phyloP scores from a whole-genome alignment of 2,113 vertebrate genomes.

The Chitala chitala region DNA sequence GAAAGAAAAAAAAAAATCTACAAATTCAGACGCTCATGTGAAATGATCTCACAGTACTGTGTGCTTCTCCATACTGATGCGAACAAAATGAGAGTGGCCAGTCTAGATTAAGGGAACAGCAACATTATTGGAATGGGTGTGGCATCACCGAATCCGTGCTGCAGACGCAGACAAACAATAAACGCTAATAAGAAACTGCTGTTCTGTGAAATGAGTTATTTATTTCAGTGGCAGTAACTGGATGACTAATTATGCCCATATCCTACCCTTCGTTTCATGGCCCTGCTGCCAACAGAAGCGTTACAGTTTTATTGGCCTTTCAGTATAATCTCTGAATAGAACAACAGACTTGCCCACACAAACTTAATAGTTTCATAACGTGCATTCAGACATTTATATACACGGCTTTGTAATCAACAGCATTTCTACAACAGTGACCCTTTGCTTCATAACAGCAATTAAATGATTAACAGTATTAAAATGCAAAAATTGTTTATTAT shows the following conservation, averaged over 20 bases:
- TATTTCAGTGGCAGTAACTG: neutral
- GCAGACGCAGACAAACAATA: neutral
- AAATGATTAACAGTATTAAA: neutral
- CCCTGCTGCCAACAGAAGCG: constrained; percentile 8
- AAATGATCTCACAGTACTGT: too few relatives aligned
- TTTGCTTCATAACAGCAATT: neutral
- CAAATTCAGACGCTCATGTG: too few relatives aligned
- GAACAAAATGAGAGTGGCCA: too few relatives aligned
- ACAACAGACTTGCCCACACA: constrained; percentile 5
- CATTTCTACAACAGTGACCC: neutral
- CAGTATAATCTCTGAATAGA: neutral
- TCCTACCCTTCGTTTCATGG: neutral
- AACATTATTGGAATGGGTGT: too few relatives aligned
- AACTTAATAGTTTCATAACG: constrained; percentile 7
- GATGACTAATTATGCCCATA: neutral
- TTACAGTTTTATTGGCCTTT: neutral
- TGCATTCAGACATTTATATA: constrained; percentile 2
- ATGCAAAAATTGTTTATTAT: neutral
- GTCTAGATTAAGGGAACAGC: too few relatives aligned
- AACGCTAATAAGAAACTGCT: neutral
- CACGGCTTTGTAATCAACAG: constrained; percentile 7
- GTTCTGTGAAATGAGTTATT: neutral
- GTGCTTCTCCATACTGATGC: too few relatives aligned
- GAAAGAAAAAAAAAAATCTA: neutral
- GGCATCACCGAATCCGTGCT: neutral